Conservation (phyloP, 2,888 invertebrate species). For the Hanleya hanleyi region DNA sequence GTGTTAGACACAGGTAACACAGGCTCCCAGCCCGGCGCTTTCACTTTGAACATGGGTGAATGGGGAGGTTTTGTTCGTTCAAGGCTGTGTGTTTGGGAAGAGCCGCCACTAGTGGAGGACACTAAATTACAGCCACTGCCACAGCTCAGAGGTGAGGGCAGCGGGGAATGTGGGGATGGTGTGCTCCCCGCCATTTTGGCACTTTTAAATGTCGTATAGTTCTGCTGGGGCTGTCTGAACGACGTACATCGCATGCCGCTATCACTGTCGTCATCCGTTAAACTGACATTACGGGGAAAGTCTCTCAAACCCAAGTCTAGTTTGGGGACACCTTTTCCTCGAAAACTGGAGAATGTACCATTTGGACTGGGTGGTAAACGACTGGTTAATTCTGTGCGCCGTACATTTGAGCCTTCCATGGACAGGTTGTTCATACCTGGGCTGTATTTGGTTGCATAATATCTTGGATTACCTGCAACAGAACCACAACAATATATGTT, state of each 20-base stretch:
- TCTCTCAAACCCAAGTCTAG: neutral
- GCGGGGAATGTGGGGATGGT: neutral
- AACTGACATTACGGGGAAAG: neutral
- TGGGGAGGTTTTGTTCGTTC: neutral
- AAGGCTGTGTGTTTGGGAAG: neutral
- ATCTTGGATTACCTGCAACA: neutral
- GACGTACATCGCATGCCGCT: neutral
- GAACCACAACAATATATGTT: no score
- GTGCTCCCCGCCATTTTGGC: neutral
- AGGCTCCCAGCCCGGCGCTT: neutral
- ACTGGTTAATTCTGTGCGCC: neutral
- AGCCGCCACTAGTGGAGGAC: neutral
- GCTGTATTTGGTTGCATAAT: conserved; percentile 4
- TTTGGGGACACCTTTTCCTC: neutral
- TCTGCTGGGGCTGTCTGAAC: neutral
- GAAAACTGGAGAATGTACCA: neutral
- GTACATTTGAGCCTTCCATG: neutral
- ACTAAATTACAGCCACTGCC: neutral
- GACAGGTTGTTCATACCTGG: neutral
- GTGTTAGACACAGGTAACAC: neutral
- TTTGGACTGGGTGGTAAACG: neutral
- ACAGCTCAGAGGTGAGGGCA: neutral
- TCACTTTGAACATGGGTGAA: conserved; percentile 2
- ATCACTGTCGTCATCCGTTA: neutral
- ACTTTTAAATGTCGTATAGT: neutral